These are phyloP conservation scores for Cataglyphis rosenhaueri DNA, from an alignment of 2,888 invertebrate species.

Conservation along the genomic window DNA sequence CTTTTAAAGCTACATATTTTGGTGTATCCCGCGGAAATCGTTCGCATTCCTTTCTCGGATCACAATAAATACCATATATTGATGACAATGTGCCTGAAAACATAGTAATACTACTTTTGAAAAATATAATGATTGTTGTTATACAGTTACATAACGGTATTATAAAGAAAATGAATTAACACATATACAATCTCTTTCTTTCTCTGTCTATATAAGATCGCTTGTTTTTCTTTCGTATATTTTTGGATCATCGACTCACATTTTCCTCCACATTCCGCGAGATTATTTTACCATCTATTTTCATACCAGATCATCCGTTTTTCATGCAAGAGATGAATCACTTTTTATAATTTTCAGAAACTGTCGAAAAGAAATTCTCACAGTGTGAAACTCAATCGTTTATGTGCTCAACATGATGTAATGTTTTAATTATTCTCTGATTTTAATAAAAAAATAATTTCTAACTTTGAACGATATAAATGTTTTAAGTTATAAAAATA, in stretches of 20 bases:
- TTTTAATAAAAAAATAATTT: slow-evolving; percentile 18
- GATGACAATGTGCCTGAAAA: slow-evolving; percentile 85
- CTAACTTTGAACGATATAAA: background rate
- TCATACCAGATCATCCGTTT: slow-evolving; percentile 69
- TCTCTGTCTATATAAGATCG: slow-evolving; percentile 14
- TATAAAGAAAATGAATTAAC: slow-evolving; percentile 6
- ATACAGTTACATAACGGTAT: background rate
- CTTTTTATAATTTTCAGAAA: slow-evolving; percentile 22
- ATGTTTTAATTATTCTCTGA: background rate
- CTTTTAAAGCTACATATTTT: slow-evolving; percentile 80
- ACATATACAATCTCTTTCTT: background rate
- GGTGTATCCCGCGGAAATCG: slow-evolving; percentile 69
- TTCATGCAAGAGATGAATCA: slow-evolving; percentile 58
- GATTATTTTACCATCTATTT: slow-evolving; percentile 84
- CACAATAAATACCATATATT: slow-evolving; percentile 86
- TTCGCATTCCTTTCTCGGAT: slow-evolving; percentile 77
- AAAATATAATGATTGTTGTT: background rate
- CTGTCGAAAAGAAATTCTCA: background rate
- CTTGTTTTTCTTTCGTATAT: slow-evolving; percentile 81
- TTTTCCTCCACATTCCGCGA: slow-evolving; percentile 80
- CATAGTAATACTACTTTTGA: background rate
- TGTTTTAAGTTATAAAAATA: background rate
- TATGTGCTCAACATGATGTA: background rate
- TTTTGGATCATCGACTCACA: slow-evolving; percentile 82
- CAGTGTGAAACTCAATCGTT: background rate